Evolutionary conservation across 2,797 vertebrate species (phyloP).

Genomic region (Molossus molossus): DNA sequence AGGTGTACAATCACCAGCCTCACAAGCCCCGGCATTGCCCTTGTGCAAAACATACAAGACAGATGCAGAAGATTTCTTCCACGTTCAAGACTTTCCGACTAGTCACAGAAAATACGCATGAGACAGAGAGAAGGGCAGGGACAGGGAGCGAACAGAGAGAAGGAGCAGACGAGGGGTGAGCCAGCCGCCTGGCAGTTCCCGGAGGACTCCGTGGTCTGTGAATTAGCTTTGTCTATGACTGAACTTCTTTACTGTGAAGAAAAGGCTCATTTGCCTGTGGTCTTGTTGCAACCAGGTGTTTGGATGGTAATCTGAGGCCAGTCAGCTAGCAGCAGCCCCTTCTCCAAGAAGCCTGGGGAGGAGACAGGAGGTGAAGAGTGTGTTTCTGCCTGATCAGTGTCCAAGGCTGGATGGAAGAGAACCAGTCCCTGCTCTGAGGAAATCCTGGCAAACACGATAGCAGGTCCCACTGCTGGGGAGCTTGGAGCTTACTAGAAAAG

Average conservation of each 20-base stretch:
- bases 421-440: not conserved
- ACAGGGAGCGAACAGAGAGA: not conserved
- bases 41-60: slow-evolving; percentile 46
- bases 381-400: not conserved
- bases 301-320: not conserved
- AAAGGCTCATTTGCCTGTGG: not conserved
- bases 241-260: not conserved
- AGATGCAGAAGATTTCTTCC: slow-evolving; percentile 52
- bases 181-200: not conserved
- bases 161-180: not conserved
- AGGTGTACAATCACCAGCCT: not conserved
- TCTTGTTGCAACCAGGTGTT: not conserved
- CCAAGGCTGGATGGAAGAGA: not conserved
- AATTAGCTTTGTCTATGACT: not conserved
- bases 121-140: not conserved
- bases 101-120: slow-evolving; percentile 53
- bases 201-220: not conserved
- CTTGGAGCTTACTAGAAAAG: slow-evolving; percentile 27
- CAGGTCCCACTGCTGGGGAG: not conserved
- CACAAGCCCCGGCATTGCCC: not conserved
- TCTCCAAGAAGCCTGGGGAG: not conserved
- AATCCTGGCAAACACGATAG: not conserved
- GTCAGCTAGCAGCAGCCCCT: not conserved
- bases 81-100: not conserved
- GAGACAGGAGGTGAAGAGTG: not conserved